Base-by-base conservation (phyloP, 2,888 invertebrate species). In the Drosophila bunnanda region DNA sequence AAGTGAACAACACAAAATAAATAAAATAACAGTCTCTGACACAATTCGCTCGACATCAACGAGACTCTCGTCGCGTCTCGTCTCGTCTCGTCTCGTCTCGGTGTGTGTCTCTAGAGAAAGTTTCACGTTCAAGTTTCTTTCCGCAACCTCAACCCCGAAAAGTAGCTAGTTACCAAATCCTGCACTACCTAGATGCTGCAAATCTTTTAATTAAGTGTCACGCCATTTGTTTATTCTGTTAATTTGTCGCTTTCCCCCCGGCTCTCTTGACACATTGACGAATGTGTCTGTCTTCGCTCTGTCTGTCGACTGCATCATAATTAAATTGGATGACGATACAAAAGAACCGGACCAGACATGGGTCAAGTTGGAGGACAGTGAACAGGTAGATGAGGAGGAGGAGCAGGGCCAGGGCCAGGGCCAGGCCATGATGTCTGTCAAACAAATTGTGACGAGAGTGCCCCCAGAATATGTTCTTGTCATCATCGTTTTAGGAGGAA, bases 271-370 rank as follows among this genome's bases (percentile, higher is more conserved):
- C 83, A 90, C 75, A 79, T 84, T 88, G 90, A 89, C 89, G 82
- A 87, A 82, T 83, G 75, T 48, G 80, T 80, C 85, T 82, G 88
- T 82, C 78, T 70, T 79, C 73, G 58, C 79, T 76, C 81, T 82
- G 84, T 82, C 73, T 59, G 62, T 75, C 79, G 74, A 79, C 80
- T 80, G 90, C 88, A 88, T 83, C 88, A 90, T 90, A 90, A 90
- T 90, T 90, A 90, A 88, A 82, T 69, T 59, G 81, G 83, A 83
- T 83, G 82, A 83, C 85, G 59, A 65, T 75, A 80, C 78, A 69
- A 60, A 61, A 62, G 59, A 72, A 56, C 74, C 48, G 58, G 61
- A 65, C 34, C 61, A 58, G 78, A 88, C 79, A 79, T 72, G 79
- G 82, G 81, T 88, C 83, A 88, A 80, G 85, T 88, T 88, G 81